phyloP scores from a whole-genome alignment of 2,888 invertebrate species.

The Andrena camellia region DNA sequence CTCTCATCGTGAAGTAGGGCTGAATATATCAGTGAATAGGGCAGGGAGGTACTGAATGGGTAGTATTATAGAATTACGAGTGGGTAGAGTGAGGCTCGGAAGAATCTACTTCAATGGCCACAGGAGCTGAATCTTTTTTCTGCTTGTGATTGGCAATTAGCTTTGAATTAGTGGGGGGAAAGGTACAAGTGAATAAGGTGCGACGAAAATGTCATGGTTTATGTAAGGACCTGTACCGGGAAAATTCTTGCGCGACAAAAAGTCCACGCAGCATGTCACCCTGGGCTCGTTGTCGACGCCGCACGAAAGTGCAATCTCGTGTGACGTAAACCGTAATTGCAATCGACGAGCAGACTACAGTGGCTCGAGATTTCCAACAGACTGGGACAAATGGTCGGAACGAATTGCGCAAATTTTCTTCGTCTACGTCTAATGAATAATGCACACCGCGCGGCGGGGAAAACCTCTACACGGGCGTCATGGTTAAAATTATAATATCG shows the following conservation, averaged over 20 bases:
- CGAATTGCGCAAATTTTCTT: constrained; percentile 26
- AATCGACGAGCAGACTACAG: background rate
- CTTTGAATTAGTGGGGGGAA: background rate
- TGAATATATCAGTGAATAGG: too few relatives aligned
- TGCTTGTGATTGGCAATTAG: too few relatives aligned
- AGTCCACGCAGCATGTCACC: constrained; percentile 21
- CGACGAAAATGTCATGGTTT: constrained; percentile 36
- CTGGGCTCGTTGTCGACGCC: constrained; percentile 3
- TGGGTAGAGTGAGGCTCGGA: too few relatives aligned
- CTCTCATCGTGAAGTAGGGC: too few relatives aligned
- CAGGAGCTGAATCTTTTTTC: too few relatives aligned
- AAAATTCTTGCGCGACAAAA: constrained; percentile 52
- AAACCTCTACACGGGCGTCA: background rate
- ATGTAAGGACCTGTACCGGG: constrained; percentile 45
- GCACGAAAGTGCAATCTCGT: constrained; percentile 13
- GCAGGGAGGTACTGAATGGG: too few relatives aligned
- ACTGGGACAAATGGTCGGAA: background rate
- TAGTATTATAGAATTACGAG: too few relatives aligned
- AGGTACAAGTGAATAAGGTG: background rate
- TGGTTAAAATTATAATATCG: background rate
- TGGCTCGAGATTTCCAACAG: background rate
- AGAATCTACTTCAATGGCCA: too few relatives aligned
- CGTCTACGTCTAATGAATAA: constrained; percentile 29
- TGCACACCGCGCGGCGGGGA: background rate
- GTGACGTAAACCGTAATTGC: constrained; percentile 49